phyloP scores from a whole-genome alignment of 2,797 vertebrate genomes.

The Pseudomugil gertrudae region DNA sequence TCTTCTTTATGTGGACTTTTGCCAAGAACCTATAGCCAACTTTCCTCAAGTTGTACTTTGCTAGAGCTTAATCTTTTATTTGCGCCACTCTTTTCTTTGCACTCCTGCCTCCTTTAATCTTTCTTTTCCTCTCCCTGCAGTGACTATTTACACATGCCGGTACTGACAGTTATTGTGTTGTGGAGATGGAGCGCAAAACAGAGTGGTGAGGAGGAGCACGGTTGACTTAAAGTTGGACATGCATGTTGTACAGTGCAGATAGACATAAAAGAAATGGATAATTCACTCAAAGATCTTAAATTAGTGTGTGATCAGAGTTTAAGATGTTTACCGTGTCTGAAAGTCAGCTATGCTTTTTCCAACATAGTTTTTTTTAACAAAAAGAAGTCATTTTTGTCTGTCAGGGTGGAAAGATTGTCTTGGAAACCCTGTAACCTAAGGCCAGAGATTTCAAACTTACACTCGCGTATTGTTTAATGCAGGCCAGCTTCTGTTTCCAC shows the following conservation, averaged over 20 bases:
- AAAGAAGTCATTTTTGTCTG: neutral
- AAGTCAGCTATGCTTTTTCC: neutral
- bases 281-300: neutral
- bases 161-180: constrained; percentile 70
- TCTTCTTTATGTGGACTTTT: constrained; percentile 66
- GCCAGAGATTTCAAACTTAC: too few relatives aligned
- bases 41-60: constrained; percentile 77
- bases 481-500: neutral
- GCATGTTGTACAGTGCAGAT: constrained; percentile 18
- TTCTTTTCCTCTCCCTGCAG: constrained; percentile 64
- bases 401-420: neutral
- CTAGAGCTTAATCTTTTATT: constrained; percentile 70
- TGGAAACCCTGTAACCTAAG: too few relatives aligned
- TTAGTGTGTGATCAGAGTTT: neutral
- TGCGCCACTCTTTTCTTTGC: constrained; percentile 56
- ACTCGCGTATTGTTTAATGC: neutral
- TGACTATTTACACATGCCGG: constrained; percentile 72
- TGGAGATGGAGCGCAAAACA: constrained; percentile 56
- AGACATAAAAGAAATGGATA: constrained; percentile 13
- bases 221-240: constrained; percentile 34
- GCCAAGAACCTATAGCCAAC: constrained; percentile 73
- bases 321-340: neutral
- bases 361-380: neutral
- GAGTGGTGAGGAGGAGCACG: constrained; percentile 42
- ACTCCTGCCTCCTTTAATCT: constrained; percentile 56